Conservation (phyloP, 2,113 vertebrate species). For the Vombatus ursinus region DNA sequence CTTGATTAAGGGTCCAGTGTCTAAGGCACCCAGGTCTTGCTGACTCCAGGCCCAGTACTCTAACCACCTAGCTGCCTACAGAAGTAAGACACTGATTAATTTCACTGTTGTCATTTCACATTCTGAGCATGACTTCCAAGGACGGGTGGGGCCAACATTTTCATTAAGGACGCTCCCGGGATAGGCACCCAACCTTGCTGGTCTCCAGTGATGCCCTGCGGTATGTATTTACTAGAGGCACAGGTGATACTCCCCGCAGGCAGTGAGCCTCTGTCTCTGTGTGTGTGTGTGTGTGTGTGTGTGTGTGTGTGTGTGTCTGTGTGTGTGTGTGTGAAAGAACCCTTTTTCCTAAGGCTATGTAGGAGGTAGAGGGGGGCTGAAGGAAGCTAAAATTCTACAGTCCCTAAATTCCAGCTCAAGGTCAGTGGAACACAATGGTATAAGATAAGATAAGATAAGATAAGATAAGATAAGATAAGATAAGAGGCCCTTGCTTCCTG, state of each 20-base stretch:
- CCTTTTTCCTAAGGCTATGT: neutral
- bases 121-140: constrained; percentile 6
- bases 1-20: too few species aligned
- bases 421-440: constrained; percentile 43
- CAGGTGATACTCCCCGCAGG: too few species aligned
- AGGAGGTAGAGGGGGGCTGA: neutral
- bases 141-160: neutral
- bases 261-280: too few species aligned
- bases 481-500: constrained; percentile 40
- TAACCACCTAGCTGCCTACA: neutral
- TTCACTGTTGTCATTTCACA: neutral
- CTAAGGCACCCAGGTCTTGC: neutral
- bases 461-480: too few species aligned
- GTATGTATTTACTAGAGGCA: neutral
- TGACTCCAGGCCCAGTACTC: too few species aligned
- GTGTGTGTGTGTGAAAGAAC: too few species aligned
- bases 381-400: constrained; percentile 28
- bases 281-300: too few species aligned
- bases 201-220: neutral
- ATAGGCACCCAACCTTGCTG: constrained; percentile 22
- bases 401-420: constrained; percentile 48
- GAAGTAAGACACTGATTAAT: neutral
- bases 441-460: too few species aligned
- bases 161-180: constrained; percentile 46
- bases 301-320: too few species aligned